phyloP scores from a whole-genome alignment of 2,113 vertebrate genomes.

The Vulpes vulpes region DNA sequence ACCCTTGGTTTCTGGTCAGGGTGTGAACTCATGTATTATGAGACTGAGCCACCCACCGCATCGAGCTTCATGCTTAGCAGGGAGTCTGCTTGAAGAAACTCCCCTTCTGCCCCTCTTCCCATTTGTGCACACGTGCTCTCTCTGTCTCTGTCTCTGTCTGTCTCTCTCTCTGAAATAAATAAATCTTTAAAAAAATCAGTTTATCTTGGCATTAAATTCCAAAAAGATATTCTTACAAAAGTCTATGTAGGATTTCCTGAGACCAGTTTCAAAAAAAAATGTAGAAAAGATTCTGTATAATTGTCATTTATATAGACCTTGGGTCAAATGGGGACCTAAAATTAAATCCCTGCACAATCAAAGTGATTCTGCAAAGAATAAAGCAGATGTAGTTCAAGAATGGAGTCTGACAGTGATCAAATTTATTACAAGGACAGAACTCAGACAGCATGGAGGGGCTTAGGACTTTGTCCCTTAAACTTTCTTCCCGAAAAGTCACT shows the following conservation, averaged over 20 bases:
- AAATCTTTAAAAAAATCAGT: neutral
- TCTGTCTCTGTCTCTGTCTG: neutral
- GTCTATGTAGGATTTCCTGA: slow-evolving; percentile 25
- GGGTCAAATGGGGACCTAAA: neutral
- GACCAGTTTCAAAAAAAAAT: neutral
- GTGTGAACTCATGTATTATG: neutral
- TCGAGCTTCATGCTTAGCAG: neutral
- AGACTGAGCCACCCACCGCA: neutral
- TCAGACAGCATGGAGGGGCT: neutral
- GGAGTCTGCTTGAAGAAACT: neutral
- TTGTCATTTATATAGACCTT: neutral
- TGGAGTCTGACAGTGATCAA: neutral
- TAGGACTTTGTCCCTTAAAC: neutral
- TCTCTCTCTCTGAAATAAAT: neutral
- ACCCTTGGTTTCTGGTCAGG: neutral
- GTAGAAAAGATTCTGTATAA: neutral
- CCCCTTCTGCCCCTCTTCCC: no score
- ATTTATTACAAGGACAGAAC: neutral
- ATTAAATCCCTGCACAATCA: neutral
- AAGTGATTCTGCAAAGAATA: neutral
- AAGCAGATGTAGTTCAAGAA: neutral
- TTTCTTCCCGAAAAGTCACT: neutral
- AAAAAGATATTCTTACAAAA: neutral
- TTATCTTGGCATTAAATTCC: neutral
- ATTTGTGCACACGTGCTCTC: neutral